Base-by-base conservation (phyloP, 2,113 vertebrate species). In the Steatornis caripensis region DNA sequence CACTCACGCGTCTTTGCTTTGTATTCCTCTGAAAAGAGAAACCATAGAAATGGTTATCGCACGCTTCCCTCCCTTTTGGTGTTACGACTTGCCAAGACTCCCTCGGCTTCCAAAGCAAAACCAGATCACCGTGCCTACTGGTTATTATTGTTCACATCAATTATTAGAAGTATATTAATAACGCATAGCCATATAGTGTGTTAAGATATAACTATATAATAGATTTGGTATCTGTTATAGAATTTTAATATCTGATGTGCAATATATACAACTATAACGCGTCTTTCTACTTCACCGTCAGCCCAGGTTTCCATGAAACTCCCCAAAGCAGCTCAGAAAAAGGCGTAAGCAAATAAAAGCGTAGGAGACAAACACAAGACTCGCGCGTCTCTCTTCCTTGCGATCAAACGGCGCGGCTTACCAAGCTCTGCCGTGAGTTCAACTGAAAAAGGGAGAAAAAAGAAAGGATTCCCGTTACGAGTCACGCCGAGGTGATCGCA, bases 41-140 rank as follows among this genome's bases (percentile, higher is more conserved):
- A 11, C 0, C 8, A 41, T 1, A 23, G 15, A 32, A 30, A 22
- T 0, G 9, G 21, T 57, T 36, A 72, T 8, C 3, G n/a, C 1
- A 0, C 7, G 0, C 36, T 41, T 19, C 36, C 41, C 66, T 7
- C 8, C 29, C 5, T 48, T 37, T 23, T 21, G n/a, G n/a, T n/a
- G n/a, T n/a, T n/a, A n/a, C 12, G 7, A n/a, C n/a, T n/a, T n/a
- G n/a, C n/a, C n/a, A n/a, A n/a, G n/a, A n/a, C n/a, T n/a, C n/a
- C n/a, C n/a, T n/a, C n/a, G n/a, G n/a, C n/a, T n/a, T n/a, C n/a
- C n/a, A n/a, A n/a, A n/a, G n/a, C n/a, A n/a, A n/a, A n/a, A n/a
- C n/a, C n/a, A n/a, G n/a, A n/a, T n/a, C n/a, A n/a, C n/a, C n/a
- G n/a, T n/a, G n/a, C n/a, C n/a, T n/a, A n/a, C n/a, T n/a, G n/a